phyloP scores from a whole-genome alignment of 2,797 vertebrate genomes.

The Peromyscus nudipes region DNA sequence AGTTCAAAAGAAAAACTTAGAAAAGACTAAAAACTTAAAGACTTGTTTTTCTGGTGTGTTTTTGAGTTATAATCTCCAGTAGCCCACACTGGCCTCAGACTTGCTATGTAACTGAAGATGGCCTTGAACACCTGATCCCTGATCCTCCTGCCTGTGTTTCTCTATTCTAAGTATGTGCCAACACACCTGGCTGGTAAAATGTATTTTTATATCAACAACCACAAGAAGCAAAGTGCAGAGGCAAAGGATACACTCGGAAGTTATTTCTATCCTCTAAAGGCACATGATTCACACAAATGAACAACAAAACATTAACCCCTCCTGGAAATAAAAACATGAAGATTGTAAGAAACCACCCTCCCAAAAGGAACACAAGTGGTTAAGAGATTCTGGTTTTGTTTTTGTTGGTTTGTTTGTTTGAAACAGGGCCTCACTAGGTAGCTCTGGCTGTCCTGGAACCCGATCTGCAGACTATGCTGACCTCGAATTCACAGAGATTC shows the following conservation, averaged over 20 bases:
- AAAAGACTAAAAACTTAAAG: not conserved
- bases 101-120: not conserved
- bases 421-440: not conserved
- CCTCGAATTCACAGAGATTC: not conserved
- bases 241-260: not conserved
- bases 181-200: not conserved
- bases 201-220: not conserved
- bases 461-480: not conserved
- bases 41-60: not conserved
- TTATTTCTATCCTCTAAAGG: conserved; percentile 26
- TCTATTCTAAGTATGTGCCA: not conserved
- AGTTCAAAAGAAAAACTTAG: conserved; percentile 44
- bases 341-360: not conserved
- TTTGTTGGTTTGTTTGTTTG: not conserved
- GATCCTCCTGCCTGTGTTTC: not conserved
- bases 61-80: not conserved
- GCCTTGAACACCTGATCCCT: not conserved
- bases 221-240: conserved; percentile 8
- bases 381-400: not conserved
- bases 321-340: conserved; percentile 21
- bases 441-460: not conserved
- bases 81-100: not conserved
- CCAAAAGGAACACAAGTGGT: conserved; percentile 29
- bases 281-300: conserved; percentile 30
- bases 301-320: conserved; percentile 39